These are phyloP conservation scores for Pogonomyrmex californicus DNA, from an alignment of 1,140 invertebrate genomes.

Conservation along the genomic window DNA sequence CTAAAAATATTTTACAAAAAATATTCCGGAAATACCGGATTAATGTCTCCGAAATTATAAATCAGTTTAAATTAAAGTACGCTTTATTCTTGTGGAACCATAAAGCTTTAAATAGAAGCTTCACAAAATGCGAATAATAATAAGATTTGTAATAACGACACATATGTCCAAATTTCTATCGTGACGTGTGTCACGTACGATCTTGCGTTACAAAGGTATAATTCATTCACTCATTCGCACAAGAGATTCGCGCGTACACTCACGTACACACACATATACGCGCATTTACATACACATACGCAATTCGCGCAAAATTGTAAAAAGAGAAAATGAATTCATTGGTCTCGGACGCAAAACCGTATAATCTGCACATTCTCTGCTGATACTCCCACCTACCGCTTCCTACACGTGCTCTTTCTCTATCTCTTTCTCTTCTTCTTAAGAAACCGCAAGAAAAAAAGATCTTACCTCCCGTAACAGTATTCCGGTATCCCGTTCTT, in stretches of 20 bases:
- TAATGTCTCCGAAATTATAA: not conserved
- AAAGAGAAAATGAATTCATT: slow-evolving; percentile 22
- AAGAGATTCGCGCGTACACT: slow-evolving; percentile 14
- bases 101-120: not conserved
- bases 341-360: not conserved
- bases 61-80: not conserved
- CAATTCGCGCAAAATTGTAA: slow-evolving; percentile 16
- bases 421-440: not conserved
- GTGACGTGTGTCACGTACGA: slow-evolving; percentile 47
- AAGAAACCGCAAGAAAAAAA: slow-evolving; percentile 31
- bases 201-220: slow-evolving; percentile 45
- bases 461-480: slow-evolving; percentile 55
- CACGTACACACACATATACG: not conserved
- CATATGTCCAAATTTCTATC: slow-evolving; percentile 40
- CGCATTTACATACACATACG: not conserved
- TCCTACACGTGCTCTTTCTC: slow-evolving; percentile 39
- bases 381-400: slow-evolving; percentile 21
- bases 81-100: not conserved
- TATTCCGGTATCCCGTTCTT: slow-evolving; percentile 38
- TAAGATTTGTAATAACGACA: not conserved
- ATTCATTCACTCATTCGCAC: slow-evolving; percentile 39
- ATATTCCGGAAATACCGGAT: not conserved
- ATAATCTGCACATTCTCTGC: slow-evolving; percentile 2
- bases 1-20: not conserved
- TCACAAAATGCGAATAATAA: not conserved